These are phyloP conservation scores for Perca flavescens DNA, from an alignment of 2,113 vertebrate species.

Conservation along the genomic window DNA sequence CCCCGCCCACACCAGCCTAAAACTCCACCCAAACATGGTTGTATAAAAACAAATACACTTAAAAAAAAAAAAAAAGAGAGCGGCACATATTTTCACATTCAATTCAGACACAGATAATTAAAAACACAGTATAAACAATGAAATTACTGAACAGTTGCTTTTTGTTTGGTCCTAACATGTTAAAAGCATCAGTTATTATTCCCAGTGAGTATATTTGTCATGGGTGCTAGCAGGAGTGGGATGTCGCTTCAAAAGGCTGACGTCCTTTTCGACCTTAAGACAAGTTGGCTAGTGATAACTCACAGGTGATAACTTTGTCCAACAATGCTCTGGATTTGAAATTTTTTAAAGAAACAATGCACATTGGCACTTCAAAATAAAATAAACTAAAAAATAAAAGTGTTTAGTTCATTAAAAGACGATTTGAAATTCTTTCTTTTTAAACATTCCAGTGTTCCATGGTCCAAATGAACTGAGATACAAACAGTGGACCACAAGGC, in stretches of 20 bases:
- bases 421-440: slow-evolving; percentile 26
- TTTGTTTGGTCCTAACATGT: slow-evolving; percentile 71
- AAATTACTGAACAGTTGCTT: slow-evolving; percentile 28
- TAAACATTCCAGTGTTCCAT: slow-evolving; percentile 81
- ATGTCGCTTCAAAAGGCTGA: slow-evolving; percentile 29
- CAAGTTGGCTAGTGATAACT: slow-evolving; percentile 37
- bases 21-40: slow-evolving; percentile 51
- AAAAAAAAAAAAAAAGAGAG: slow-evolving; percentile 39
- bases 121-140: slow-evolving; percentile 63
- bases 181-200: slow-evolving; percentile 66
- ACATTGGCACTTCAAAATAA: slow-evolving; percentile 49
- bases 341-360: slow-evolving; percentile 24
- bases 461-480: slow-evolving; percentile 41
- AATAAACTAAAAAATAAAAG: slow-evolving; percentile 31
- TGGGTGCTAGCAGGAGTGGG: slow-evolving; percentile 12
- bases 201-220: slow-evolving; percentile 24
- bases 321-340: slow-evolving; percentile 44
- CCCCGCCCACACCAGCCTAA: slow-evolving; percentile 26
- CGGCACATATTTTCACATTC: slow-evolving; percentile 74
- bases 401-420: slow-evolving; percentile 60
- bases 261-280: slow-evolving; percentile 18
- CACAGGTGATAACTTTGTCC: slow-evolving; percentile 41
- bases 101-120: slow-evolving; percentile 61
- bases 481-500: slow-evolving; percentile 50
- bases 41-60: slow-evolving; percentile 63